Evolutionary conservation across 1,140 invertebrate species (phyloP).

Genomic region (Neocloeon triangulifer): DNA sequence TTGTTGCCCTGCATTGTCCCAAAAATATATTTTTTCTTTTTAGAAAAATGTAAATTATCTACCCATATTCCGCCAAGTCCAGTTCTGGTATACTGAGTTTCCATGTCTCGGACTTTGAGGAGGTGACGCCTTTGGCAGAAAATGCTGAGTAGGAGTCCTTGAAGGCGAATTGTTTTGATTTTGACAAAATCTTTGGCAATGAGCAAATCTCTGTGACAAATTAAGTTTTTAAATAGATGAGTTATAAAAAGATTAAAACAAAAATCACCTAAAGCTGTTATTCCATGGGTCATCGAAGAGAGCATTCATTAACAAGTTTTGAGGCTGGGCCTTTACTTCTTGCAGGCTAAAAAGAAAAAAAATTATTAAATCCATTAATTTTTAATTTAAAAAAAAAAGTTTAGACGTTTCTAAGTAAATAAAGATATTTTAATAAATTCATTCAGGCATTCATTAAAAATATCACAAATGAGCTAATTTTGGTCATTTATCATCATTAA

Average conservation of each 20-base stretch:
- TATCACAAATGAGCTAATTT: no score
- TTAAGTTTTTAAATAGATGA: conserved; percentile 3
- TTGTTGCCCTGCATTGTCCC: conserved; percentile 66
- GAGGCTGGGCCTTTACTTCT: conserved; percentile 72
- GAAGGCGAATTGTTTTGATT: conserved; percentile 48
- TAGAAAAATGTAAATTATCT: conserved; percentile 11
- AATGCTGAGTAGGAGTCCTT: conserved; percentile 52
- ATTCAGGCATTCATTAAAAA: no score
- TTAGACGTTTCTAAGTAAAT: background rate
- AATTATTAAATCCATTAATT: conserved; percentile 2
- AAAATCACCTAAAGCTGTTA: conserved; percentile 28
- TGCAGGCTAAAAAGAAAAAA: conserved; percentile 36
- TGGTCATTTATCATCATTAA: no score
- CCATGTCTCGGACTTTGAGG: conserved; percentile 52
- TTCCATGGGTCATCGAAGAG: conserved; percentile 74
- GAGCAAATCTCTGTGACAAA: conserved; percentile 33
- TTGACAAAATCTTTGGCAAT: conserved; percentile 48
- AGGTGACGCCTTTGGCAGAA: conserved; percentile 59
- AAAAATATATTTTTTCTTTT: conserved; percentile 5
- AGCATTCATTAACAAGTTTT: conserved; percentile 56
- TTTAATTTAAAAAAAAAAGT: conserved; percentile 2
- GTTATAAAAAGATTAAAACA: conserved; percentile 5
- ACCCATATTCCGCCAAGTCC: conserved; percentile 76
- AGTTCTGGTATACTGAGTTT: conserved; percentile 64
- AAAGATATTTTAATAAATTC: conserved; percentile 2